phyloP scores from a whole-genome alignment of 2,797 vertebrate genomes.

The Chrosomus eos region DNA sequence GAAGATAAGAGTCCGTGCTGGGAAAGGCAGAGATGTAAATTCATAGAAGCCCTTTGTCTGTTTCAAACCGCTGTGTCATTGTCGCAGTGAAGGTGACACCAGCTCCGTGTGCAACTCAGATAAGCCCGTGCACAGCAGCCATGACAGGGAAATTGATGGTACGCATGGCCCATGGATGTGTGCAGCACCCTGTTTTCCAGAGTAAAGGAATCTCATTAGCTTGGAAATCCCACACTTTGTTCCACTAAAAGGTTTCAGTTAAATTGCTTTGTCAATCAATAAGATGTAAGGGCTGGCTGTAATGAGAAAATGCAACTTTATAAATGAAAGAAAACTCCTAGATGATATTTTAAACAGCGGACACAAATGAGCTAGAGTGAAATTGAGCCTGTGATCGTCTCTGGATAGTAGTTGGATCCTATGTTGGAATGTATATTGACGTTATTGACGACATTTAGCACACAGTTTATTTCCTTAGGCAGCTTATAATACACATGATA shows the following conservation, averaged over 20 bases:
- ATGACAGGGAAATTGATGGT: conserved; percentile 62
- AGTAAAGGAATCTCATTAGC: conserved; percentile 50
- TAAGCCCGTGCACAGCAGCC: conserved; percentile 59
- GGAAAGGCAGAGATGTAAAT: conserved; percentile 64
- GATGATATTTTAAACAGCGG: background rate
- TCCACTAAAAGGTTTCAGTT: conserved; percentile 25
- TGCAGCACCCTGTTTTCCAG: conserved; percentile 14
- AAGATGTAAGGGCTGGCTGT: conserved; percentile 24
- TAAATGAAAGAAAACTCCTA: conserved; percentile 12
- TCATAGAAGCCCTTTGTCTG: conserved; percentile 63
- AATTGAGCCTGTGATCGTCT: background rate
- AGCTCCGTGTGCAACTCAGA: conserved; percentile 51
- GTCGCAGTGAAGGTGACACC: conserved; percentile 73
- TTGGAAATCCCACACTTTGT: conserved; percentile 40
- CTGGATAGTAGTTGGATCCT: background rate
- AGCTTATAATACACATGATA: background rate
- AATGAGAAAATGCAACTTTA: conserved; percentile 6
- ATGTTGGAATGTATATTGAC: background rate
- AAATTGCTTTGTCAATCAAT: conserved; percentile 32
- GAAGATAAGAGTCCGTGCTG: conserved; percentile 64
- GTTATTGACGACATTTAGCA: background rate
- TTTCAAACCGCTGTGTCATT: conserved; percentile 64
- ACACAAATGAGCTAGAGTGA: background rate
- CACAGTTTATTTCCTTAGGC: background rate
- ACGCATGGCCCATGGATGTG: conserved; percentile 16